Evolutionary conservation across 2,888 invertebrate genomes (phyloP).

Genomic region (Trachelus iudaicus): DNA sequence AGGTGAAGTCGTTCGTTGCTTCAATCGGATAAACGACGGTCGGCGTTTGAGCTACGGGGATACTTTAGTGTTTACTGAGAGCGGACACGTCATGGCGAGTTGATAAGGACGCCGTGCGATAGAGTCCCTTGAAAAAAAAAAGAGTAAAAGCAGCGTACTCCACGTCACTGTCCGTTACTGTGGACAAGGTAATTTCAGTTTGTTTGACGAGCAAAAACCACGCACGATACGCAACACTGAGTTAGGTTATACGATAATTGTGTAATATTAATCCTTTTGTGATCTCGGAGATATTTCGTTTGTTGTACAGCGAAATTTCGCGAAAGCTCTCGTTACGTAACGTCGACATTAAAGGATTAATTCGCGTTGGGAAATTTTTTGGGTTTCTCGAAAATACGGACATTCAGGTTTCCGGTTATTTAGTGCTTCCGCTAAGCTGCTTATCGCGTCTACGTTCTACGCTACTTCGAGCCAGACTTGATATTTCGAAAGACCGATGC

Average conservation of each 20-base stretch:
- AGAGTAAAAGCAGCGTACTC: neutral
- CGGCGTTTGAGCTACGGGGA: neutral
- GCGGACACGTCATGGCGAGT: neutral
- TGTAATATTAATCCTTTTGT: neutral
- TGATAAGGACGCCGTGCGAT: constrained; percentile 8
- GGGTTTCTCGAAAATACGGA: neutral
- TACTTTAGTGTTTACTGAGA: neutral
- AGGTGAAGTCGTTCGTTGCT: neutral
- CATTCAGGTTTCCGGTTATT: neutral
- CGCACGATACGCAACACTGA: neutral
- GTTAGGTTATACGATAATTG: neutral
- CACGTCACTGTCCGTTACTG: neutral
- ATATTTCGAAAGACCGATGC: neutral
- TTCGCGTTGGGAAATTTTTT: neutral
- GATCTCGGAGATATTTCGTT: neutral
- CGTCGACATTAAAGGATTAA: neutral
- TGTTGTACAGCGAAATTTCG: neutral
- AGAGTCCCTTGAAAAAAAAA: constrained; percentile 7
- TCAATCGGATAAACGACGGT: neutral
- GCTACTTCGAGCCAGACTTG: neutral
- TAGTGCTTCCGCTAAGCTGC: neutral
- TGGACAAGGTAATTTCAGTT: neutral
- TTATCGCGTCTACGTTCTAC: neutral
- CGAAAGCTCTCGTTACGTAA: neutral
- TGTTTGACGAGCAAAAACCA: neutral